A percentile compares a stretch with the other conserved stretches of the same genome.
Conservation (phyloP, 2,797 vertebrate species). For the Vultur gryphus region DNA sequence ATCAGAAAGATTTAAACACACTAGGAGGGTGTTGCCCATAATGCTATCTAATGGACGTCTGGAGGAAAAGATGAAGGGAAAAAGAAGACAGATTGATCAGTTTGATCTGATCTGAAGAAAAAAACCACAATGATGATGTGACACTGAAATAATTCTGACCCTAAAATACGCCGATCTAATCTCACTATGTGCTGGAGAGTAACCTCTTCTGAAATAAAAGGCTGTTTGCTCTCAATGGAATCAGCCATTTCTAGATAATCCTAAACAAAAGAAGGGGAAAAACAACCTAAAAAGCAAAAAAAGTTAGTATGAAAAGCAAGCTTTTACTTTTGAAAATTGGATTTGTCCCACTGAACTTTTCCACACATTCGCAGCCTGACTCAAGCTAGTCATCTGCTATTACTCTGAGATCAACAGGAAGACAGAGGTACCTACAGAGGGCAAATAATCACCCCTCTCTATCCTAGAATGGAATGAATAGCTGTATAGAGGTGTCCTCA, state of each 20-base stretch:
- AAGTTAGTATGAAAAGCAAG: background rate
- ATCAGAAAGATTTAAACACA: background rate
- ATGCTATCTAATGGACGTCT: background rate
- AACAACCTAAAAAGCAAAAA: background rate
- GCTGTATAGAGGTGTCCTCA: background rate
- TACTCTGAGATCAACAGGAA: background rate
- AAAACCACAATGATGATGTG: background rate
- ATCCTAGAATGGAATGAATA: background rate
- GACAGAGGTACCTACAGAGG: background rate
- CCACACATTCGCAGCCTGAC: background rate
- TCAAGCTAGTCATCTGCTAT: background rate
- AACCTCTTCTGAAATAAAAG: background rate
- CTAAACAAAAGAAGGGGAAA: background rate
- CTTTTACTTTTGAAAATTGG: background rate
- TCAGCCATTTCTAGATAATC: background rate
- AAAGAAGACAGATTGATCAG: background rate
- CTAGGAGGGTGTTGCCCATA: background rate
- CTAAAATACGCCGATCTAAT: background rate
- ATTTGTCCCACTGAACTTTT: background rate
- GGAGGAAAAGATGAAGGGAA: background rate
- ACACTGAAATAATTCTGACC: background rate
- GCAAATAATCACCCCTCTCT: background rate
- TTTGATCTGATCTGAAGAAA: background rate
- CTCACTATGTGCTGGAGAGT: background rate
- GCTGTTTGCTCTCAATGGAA: background rate